A percentile compares a stretch with the other conserved stretches of the same genome.
Conservation (phyloP, 2,113 vertebrate genomes). For the Brachyhypopomus gauderio region DNA sequence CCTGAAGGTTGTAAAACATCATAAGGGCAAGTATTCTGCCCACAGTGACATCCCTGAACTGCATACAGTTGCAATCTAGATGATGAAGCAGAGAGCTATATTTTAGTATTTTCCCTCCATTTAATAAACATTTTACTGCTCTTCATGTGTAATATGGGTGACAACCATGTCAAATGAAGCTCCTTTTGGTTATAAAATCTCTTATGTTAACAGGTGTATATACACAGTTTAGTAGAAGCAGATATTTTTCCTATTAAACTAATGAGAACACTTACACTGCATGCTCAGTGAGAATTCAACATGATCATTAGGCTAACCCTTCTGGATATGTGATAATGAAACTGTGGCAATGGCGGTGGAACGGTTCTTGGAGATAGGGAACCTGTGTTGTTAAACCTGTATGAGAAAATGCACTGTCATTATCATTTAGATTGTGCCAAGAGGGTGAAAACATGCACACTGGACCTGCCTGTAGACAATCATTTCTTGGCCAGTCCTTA, state of each 20-base stretch:
- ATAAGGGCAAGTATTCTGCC: neutral
- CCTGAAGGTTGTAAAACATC: neutral
- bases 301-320: conserved; percentile 51
- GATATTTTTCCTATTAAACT: conserved; percentile 3
- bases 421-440: conserved; percentile 72
- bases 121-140: neutral
- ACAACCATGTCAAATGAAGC: conserved; percentile 55
- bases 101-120: neutral
- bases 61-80: neutral
- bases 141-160: neutral
- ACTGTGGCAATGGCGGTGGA: conserved; percentile 42
- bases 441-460: conserved; percentile 61
- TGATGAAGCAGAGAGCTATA: neutral
- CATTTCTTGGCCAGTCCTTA: conserved; percentile 49
- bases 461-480: conserved; percentile 53
- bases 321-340: conserved; percentile 57
- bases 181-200: conserved; percentile 14
- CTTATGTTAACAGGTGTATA: neutral
- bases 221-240: neutral
- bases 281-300: conserved; percentile 56
- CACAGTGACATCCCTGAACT: neutral
- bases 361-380: conserved; percentile 45
- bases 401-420: conserved; percentile 61
- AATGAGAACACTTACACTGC: conserved; percentile 31
- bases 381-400: conserved; percentile 37